These are phyloP conservation scores for Cyclura pinguis DNA, from an alignment of 2,797 vertebrate genomes.

Conservation along the genomic window DNA sequence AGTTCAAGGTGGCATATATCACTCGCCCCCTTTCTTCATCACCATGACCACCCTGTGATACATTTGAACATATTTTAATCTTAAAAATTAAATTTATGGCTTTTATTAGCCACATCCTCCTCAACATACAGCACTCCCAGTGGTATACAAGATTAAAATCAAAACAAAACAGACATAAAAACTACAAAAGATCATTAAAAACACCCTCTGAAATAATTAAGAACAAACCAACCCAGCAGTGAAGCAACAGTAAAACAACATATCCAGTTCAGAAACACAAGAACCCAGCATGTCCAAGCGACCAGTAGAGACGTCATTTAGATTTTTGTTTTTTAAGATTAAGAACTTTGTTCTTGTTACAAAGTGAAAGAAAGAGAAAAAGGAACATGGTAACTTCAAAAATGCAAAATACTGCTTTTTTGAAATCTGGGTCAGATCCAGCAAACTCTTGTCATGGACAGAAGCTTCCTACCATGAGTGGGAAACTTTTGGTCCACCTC, in stretches of 20 bases:
- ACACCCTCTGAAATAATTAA: neutral
- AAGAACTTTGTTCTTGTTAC: neutral
- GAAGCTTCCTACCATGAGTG: neutral
- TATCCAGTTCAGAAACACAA: neutral
- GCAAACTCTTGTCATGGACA: neutral
- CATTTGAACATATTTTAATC: neutral
- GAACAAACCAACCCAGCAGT: no score
- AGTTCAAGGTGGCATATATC: neutral
- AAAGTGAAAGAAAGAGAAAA: neutral
- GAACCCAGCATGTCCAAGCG: neutral
- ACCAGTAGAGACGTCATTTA: neutral
- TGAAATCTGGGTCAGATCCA: neutral
- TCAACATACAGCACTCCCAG: neutral
- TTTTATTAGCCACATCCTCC: neutral
- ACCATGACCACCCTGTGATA: neutral
- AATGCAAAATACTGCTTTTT: neutral
- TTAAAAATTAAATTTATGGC: neutral
- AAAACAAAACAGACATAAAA: neutral
- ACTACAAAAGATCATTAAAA: neutral
- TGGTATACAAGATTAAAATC: neutral
- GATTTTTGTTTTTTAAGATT: neutral
- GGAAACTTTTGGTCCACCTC: neutral
- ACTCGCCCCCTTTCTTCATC: neutral
- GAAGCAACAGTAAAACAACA: neutral
- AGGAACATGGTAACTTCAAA: neutral